Percentiles rank a stretch among this genome's conserved stretches.
Conservation (phyloP, 2,888 invertebrate genomes). For the Apamea crenata region DNA sequence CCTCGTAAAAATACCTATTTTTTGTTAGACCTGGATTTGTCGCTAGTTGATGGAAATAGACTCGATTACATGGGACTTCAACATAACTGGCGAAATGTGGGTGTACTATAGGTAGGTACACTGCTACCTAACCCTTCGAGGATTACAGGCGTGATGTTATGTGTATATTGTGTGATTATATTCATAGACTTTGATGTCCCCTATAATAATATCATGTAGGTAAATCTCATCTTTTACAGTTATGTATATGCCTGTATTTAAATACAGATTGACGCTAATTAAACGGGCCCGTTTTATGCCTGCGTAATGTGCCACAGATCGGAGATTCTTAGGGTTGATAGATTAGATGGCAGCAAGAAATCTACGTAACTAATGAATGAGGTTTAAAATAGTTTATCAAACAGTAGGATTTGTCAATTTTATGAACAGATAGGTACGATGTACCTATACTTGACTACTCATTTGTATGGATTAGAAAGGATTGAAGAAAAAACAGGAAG, state of each 20-base stretch:
- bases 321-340: slow-evolving; percentile 55
- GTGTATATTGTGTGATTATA: no score
- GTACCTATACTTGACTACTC: background rate
- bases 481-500: no score
- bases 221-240: slow-evolving; percentile 35
- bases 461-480: background rate
- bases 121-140: accelerated
- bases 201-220: background rate
- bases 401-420: background rate
- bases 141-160: no score
- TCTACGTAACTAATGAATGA: background rate
- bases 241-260: slow-evolving; percentile 65
- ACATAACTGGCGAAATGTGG: no score
- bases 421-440: background rate
- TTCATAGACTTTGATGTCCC: slow-evolving; percentile 10
- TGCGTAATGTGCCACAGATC: slow-evolving; percentile 81
- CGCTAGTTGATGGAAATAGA: no score
- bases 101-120: no score
- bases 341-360: background rate
- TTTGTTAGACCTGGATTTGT: background rate
- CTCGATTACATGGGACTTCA: no score
- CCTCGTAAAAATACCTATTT: background rate
- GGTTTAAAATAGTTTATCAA: background rate
- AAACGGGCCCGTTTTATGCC: slow-evolving; percentile 65
- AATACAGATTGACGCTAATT: slow-evolving; percentile 74